Evolutionary conservation across 2,888 invertebrate species (phyloP).

Genomic region (Stenurella melanura): DNA sequence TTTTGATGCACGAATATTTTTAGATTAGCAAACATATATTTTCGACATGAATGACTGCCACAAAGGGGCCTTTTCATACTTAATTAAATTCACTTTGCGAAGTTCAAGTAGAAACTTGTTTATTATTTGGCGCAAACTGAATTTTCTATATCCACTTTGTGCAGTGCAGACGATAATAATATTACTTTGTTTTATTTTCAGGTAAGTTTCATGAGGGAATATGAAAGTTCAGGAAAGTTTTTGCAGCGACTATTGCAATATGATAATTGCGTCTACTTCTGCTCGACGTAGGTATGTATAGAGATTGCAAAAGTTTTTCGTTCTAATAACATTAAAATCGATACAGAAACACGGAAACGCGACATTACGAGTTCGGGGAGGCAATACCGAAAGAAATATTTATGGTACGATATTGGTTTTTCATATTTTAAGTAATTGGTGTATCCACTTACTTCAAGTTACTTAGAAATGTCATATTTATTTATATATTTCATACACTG

Average conservation of each 20-base stretch:
- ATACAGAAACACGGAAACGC: not conserved
- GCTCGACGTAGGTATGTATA: constrained; percentile 20
- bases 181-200: constrained; percentile 45
- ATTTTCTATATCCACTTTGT: constrained; percentile 21
- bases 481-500: no score
- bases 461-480: no score
- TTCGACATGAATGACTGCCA: not conserved
- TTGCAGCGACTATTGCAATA: constrained; percentile 21
- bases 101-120: constrained; percentile 16
- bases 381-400: not conserved
- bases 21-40: not conserved
- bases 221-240: constrained; percentile 24
- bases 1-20: no score
- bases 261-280: constrained; percentile 29
- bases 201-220: constrained; percentile 42
- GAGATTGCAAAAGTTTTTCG: constrained; percentile 25
- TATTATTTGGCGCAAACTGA: constrained; percentile 1
- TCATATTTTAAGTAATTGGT: no score
- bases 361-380: not conserved
- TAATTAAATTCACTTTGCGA: not conserved
- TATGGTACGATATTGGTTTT: not conserved
- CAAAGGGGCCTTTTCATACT: not conserved
- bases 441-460: no score
- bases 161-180: constrained; percentile 33
- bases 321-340: constrained; percentile 20